phyloP scores from a whole-genome alignment of 2,113 vertebrate genomes.

The Pteropus alecto region DNA sequence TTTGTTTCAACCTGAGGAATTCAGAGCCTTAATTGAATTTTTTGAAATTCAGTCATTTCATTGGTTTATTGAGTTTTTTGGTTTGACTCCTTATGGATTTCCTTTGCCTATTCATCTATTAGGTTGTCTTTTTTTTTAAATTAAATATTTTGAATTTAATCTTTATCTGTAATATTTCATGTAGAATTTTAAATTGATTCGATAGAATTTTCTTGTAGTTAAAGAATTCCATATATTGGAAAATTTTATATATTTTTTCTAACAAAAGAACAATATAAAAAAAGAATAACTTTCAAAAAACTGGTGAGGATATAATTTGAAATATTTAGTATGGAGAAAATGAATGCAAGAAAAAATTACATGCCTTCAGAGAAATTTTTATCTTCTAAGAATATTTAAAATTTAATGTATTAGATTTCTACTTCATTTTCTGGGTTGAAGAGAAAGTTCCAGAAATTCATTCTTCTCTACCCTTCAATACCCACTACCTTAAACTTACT shows the following conservation, averaged over 20 bases:
- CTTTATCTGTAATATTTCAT: not conserved
- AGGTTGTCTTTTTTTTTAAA: not conserved
- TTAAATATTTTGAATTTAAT: not conserved
- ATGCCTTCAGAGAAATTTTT: not conserved
- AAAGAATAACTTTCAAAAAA: not conserved
- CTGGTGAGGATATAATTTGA: not conserved
- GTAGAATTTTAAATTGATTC: not conserved
- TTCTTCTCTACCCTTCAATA: not conserved
- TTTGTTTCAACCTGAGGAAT: not conserved
- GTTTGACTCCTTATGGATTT: not conserved
- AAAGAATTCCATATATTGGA: not conserved
- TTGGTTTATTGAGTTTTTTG: not conserved
- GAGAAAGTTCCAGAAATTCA: not conserved
- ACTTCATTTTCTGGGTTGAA: not conserved
- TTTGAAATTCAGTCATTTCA: not conserved
- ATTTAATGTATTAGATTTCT: not conserved
- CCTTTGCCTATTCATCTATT: not conserved
- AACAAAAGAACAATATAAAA: not conserved
- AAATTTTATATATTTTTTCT: not conserved
- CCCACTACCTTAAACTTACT: not conserved
- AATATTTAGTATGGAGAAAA: not conserved
- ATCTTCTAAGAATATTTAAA: not conserved
- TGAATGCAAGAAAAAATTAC: not conserved
- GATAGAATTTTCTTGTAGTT: not conserved
- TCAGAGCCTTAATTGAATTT: not conserved